Evolutionary conservation across 2,113 vertebrate genomes (phyloP), one percentile per base, ranked within the genome.

Genomic region (Brachyistius frenatus): DNA sequence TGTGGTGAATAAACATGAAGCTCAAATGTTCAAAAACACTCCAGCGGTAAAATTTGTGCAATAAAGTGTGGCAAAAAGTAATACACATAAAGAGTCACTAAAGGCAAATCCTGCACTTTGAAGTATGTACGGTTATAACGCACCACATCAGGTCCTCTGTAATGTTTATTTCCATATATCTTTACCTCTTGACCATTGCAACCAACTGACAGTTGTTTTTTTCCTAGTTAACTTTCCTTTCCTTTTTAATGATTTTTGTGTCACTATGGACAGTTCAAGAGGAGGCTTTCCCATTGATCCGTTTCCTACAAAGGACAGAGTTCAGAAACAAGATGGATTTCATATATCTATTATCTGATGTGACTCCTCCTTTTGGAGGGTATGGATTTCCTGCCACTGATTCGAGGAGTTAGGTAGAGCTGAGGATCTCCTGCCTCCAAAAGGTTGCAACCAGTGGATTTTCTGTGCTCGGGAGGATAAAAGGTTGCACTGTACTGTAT

Each of bases 331-430:
- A 91, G 91, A 94, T 94, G 90, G 93, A 94, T 95, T 94, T 93
- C 87, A 93, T 92, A 93, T 88, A 93, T 93, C 91, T 91, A 91
- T 92, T 92, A 93, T 93, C 90, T 91, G 92, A 89, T 90, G 89
- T 90, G 85, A 90, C 89, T 89, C 86, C 85, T 90, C 73, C 88
- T 88, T 80, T 88, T 90, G 93, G 86, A 90, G 84, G 73, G 69
- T 93, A 94, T 93, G 67, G 93, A 95, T 95, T 94, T 93, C 86
- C 92, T 93, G 92, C 89, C 94, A 89, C 77, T 85, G 88, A 86
- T 81, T 77, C 53, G 14, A 81, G 76, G 83, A 73, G 80, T 81
- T 81, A 84, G 83, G 83, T 68, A 62, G 84, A 54, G 41, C 75
- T 36, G 56, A 75, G 36, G 52, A 83, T 84, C 78, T 49, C 63